These are phyloP conservation scores for Drosophila demipolita DNA, from an alignment of 2,888 invertebrate species.

Conservation along the genomic window DNA sequence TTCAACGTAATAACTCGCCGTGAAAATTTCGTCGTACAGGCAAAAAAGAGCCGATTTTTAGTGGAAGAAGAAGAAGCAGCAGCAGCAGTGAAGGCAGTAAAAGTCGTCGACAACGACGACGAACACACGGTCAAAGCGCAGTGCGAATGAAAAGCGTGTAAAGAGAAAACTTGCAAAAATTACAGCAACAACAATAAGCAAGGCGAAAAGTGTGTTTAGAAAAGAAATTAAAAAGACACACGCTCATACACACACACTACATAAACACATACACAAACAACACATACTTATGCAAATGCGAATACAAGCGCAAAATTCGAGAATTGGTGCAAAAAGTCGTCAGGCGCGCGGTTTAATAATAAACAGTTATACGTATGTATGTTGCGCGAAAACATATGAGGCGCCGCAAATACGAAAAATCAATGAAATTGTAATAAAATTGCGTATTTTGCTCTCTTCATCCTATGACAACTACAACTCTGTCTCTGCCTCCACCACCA, in stretches of 20 bases:
- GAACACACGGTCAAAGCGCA: slow-evolving; percentile 74
- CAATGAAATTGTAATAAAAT: slow-evolving; percentile 80
- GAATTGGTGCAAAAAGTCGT: slow-evolving; percentile 74
- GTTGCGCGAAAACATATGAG: slow-evolving; percentile 75
- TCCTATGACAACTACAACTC: slow-evolving; percentile 36
- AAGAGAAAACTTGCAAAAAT: slow-evolving; percentile 80
- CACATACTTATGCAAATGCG: slow-evolving; percentile 51
- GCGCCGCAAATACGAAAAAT: slow-evolving; percentile 77
- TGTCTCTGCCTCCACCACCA: slow-evolving; percentile 29
- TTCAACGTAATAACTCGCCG: slow-evolving; percentile 71
- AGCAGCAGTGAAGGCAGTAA: slow-evolving; percentile 71
- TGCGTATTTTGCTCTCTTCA: slow-evolving; percentile 74
- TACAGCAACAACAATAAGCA: slow-evolving; percentile 71
- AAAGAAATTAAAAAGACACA: slow-evolving; percentile 79
- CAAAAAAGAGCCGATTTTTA: slow-evolving; percentile 82
- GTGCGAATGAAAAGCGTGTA: slow-evolving; percentile 75
- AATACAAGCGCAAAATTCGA: slow-evolving; percentile 56
- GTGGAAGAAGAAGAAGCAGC: slow-evolving; percentile 69
- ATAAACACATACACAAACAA: slow-evolving; percentile 55
- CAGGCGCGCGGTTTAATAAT: slow-evolving; percentile 76
- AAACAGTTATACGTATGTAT: slow-evolving; percentile 77
- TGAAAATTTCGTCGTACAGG: slow-evolving; percentile 82
- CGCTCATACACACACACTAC: slow-evolving; percentile 56
- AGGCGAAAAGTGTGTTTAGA: slow-evolving; percentile 79
- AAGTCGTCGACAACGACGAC: slow-evolving; percentile 72